These are phyloP conservation scores for Ptyas mucosa DNA, from an alignment of 2,113 vertebrate genomes.

Conservation along the genomic window DNA sequence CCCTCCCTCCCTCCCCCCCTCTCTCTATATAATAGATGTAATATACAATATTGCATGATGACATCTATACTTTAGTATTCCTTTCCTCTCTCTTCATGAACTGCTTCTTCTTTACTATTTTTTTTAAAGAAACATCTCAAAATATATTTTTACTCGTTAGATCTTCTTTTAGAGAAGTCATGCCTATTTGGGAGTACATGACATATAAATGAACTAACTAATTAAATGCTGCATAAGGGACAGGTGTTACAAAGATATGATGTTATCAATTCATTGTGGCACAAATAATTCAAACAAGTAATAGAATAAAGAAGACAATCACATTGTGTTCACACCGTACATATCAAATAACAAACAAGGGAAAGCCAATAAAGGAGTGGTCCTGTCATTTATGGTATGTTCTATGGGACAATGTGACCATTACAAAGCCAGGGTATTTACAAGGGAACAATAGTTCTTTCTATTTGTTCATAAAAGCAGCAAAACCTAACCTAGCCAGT, in stretches of 20 bases:
- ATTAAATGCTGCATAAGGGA: neutral
- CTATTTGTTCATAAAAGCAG: constrained; percentile 3
- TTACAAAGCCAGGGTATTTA: neutral
- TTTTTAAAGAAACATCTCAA: neutral
- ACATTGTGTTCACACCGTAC: too few relatives aligned
- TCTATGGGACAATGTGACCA: neutral
- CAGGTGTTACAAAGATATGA: neutral
- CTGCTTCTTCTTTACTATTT: neutral
- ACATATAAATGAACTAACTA: neutral
- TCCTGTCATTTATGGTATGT: neutral
- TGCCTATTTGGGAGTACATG: neutral
- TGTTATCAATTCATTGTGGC: neutral
- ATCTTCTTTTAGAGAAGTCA: neutral
- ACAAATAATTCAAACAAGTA: neutral
- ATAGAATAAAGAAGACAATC: neutral
- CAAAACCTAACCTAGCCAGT: neutral
- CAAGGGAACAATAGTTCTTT: constrained; percentile 3
- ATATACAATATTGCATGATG: neutral
- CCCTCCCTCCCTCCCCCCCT: too few relatives aligned
- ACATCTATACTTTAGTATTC: neutral
- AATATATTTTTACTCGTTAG: neutral
- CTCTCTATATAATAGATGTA: neutral
- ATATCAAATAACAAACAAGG: neutral
- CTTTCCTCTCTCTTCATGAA: neutral
- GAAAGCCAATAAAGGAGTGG: neutral